Evolutionary conservation across 2,888 invertebrate species (phyloP).

Genomic region (Cheilosia scutellata): DNA sequence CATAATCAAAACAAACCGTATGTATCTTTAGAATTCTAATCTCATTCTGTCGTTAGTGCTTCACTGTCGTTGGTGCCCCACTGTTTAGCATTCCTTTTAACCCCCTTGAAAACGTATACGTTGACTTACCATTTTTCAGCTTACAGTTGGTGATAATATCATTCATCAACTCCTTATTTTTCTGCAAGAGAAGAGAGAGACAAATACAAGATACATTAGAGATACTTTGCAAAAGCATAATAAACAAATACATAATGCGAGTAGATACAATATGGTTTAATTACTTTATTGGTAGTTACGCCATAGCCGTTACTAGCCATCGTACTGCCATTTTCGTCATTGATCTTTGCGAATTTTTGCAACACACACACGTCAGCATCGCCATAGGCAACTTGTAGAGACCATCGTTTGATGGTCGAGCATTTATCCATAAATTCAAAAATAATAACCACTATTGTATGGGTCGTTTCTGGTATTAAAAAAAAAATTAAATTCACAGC

Average conservation of each 20-base stretch:
- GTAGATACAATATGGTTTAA: background rate
- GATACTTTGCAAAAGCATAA: slow-evolving; percentile 1
- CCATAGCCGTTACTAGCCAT: slow-evolving; percentile 42
- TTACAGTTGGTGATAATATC: slow-evolving; percentile 88
- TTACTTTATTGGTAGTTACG: slow-evolving; percentile 45
- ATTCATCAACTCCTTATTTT: slow-evolving; percentile 91
- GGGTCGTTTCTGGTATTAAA: background rate
- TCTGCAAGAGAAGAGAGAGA: slow-evolving; percentile 85
- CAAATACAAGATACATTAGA: slow-evolving; percentile 30
- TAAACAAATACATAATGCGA: slow-evolving; percentile 1
- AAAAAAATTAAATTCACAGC: slow-evolving; percentile 30
- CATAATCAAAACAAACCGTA: slow-evolving; percentile 6
- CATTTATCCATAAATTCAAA: slow-evolving; percentile 61
- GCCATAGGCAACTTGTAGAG: slow-evolving; percentile 81
- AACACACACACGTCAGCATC: slow-evolving; percentile 80
- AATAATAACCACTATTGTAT: background rate
- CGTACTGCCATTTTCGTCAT: slow-evolving; percentile 54
- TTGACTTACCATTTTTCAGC: slow-evolving; percentile 87
- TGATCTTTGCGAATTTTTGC: slow-evolving; percentile 76
- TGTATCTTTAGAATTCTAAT: background rate
- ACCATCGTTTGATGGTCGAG: slow-evolving; percentile 79
- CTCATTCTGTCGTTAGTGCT: background rate
- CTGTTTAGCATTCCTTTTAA: slow-evolving; percentile 82
- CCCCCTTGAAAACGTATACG: slow-evolving; percentile 85
- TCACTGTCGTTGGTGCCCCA: background rate